A percentile compares a stretch with the other conserved stretches of the same genome.
These are phyloP conservation scores for Eupithecia exiguata DNA, from an alignment of 2,888 invertebrate genomes.

Conservation along the genomic window DNA sequence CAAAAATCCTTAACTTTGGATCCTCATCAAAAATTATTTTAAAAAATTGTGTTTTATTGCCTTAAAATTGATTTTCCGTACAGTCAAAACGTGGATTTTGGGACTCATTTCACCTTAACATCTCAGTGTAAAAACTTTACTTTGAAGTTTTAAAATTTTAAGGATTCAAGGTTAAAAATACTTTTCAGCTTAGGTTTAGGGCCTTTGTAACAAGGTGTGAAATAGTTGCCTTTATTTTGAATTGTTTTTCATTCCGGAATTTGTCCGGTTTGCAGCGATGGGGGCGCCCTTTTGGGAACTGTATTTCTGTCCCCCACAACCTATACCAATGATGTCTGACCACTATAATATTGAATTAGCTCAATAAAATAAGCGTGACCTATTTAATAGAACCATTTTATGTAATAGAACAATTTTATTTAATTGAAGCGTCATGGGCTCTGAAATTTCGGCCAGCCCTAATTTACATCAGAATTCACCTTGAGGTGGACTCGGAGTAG, in stretches of 20 bases:
- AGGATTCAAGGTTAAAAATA: too few relatives aligned
- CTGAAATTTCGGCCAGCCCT: constrained; percentile 22
- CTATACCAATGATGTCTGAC: not conserved
- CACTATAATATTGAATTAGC: not conserved
- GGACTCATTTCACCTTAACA: too few relatives aligned
- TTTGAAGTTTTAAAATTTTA: too few relatives aligned
- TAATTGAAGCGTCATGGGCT: not conserved
- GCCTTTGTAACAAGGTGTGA: not conserved
- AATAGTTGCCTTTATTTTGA: not conserved
- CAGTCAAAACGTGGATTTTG: too few relatives aligned
- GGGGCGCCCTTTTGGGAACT: not conserved
- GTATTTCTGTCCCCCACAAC: not conserved
- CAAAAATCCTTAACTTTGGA: too few relatives aligned
- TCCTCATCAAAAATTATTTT: too few relatives aligned
- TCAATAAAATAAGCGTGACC: not conserved
- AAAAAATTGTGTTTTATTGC: too few relatives aligned
- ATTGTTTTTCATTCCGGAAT: not conserved
- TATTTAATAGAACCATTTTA: not conserved
- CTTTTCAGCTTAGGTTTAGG: not conserved
- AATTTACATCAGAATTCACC: constrained; percentile 30
- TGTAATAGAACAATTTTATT: not conserved
- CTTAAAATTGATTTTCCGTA: too few relatives aligned
- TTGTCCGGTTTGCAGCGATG: not conserved
- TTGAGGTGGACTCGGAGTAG: constrained; percentile 40
- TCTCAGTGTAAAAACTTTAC: too few relatives aligned